phyloP scores from a whole-genome alignment of 2,797 vertebrate species.

The Muscicapa comitata region DNA sequence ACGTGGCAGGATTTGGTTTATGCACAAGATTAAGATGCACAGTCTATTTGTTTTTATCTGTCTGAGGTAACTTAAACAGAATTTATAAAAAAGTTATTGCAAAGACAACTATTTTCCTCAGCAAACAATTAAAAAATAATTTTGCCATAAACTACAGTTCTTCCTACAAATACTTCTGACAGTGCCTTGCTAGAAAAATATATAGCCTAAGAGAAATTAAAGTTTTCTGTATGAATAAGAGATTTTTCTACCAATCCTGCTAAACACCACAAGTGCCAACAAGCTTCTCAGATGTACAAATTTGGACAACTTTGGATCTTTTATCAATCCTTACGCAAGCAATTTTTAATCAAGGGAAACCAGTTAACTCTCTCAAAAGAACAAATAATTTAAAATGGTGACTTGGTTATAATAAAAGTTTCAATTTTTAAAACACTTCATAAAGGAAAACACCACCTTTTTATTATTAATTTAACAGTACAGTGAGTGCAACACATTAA shows the following conservation, averaged over 20 bases:
- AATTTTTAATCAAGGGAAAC: not conserved
- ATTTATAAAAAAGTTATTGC: not conserved
- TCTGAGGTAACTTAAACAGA: not conserved
- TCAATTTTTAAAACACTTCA: not conserved
- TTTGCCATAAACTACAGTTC: not conserved
- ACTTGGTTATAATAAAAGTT: not conserved
- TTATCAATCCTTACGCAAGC: rapidly evolving
- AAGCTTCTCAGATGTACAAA: not conserved
- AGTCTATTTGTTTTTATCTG: not conserved
- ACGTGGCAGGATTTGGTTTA: not conserved
- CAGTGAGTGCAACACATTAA: not conserved
- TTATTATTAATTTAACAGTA: not conserved
- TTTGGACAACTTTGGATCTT: not conserved
- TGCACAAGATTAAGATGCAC: not conserved
- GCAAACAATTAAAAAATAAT: not conserved
- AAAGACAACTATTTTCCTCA: not conserved
- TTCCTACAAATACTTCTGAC: not conserved
- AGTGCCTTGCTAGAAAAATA: not conserved
- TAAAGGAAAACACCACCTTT: not conserved
- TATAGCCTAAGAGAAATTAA: not conserved
- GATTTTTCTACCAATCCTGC: not conserved
- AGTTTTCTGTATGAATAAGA: not conserved
- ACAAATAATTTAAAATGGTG: not conserved
- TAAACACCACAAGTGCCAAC: not conserved
- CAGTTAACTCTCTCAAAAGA: not conserved